These are phyloP conservation scores for Cryptophagus acutangulus DNA, from an alignment of 2,888 invertebrate genomes.

Conservation along the genomic window DNA sequence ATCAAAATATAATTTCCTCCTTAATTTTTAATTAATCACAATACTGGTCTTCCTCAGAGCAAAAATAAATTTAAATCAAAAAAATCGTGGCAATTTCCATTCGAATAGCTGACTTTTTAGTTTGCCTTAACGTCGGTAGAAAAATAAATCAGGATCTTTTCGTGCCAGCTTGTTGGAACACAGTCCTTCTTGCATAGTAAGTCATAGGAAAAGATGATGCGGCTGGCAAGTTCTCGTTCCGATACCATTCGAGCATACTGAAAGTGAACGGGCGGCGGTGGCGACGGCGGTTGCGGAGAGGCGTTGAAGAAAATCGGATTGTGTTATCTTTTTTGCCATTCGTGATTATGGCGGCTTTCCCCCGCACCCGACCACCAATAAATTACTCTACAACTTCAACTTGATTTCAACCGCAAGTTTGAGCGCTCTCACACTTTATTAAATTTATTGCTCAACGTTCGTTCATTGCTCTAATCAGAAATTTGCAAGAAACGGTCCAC, in stretches of 20 bases:
- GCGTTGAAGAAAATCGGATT: slow-evolving; percentile 46
- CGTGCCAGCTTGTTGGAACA: slow-evolving; percentile 14
- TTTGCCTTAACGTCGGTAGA: not conserved
- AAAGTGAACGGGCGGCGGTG: slow-evolving; percentile 38
- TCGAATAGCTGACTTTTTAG: no score
- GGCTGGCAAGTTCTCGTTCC: slow-evolving; percentile 26
- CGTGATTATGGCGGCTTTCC: slow-evolving; percentile 43
- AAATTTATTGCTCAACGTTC: slow-evolving; percentile 12
- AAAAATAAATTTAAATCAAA: no score
- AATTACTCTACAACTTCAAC: slow-evolving; percentile 16
- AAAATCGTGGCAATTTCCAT: no score
- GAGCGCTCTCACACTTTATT: slow-evolving; percentile 9
- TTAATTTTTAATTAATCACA: no score
- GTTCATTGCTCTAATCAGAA: no score
- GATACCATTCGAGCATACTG: slow-evolving; percentile 40
- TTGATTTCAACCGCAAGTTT: slow-evolving; percentile 20
- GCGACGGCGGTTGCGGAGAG: no score
- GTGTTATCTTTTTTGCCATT: slow-evolving; percentile 51
- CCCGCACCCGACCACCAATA: slow-evolving; percentile 1
- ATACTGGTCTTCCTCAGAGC: no score
- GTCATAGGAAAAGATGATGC: slow-evolving; percentile 18
- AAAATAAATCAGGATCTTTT: not conserved
- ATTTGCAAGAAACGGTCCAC: no score
- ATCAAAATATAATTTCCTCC: no score
- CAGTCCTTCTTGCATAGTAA: slow-evolving; percentile 19